Evolutionary conservation across 1,140 invertebrate species (phyloP).

Genomic region (Tetramorium simillimum): DNA sequence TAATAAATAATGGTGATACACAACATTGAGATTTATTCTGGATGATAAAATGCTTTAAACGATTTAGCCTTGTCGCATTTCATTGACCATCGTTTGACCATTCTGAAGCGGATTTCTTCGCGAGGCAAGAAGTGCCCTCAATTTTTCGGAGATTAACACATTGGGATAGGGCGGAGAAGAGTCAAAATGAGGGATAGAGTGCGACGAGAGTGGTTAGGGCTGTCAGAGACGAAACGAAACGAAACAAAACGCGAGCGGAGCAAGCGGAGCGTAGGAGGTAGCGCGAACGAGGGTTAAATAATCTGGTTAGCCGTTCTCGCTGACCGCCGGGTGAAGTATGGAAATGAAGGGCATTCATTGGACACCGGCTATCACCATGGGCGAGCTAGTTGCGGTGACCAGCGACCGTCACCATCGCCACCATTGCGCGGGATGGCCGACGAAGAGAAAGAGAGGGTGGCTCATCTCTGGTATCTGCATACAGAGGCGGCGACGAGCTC

Average conservation of each 20-base stretch:
- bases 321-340: slow-evolving; percentile 82
- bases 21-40: background rate
- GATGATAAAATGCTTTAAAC: background rate
- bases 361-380: slow-evolving; percentile 69
- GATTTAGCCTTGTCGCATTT: background rate
- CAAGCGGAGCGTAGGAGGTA: slow-evolving; percentile 29
- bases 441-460: slow-evolving; percentile 63
- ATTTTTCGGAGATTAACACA: slow-evolving; percentile 50
- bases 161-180: background rate
- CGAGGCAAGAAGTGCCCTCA: background rate
- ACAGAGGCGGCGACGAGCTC: slow-evolving; percentile 42
- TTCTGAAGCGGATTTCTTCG: background rate
- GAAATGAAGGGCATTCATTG: slow-evolving; percentile 85
- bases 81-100: background rate
- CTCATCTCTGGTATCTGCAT: slow-evolving; percentile 72
- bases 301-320: slow-evolving; percentile 82
- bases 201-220: background rate
- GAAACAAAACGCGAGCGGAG: background rate
- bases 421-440: background rate
- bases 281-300: slow-evolving; percentile 80
- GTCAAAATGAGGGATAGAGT: background rate
- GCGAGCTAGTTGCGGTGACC: slow-evolving; percentile 26
- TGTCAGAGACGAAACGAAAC: slow-evolving; percentile 7
- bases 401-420: slow-evolving; percentile 10
- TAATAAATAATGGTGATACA: background rate